Evolutionary conservation across 2,113 vertebrate species (phyloP).

Genomic region (Orcinus orca): DNA sequence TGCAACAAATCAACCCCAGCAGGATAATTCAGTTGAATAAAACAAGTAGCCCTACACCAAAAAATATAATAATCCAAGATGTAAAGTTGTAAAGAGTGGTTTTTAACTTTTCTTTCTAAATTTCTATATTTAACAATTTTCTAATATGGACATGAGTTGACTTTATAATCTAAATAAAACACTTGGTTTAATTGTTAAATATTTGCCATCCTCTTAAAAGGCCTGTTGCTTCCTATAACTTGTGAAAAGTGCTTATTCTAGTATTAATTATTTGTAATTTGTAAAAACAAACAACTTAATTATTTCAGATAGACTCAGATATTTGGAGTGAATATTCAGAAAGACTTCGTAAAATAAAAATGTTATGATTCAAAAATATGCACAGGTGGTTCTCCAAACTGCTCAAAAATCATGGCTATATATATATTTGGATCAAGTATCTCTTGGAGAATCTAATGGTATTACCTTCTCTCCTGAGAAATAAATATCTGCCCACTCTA

Average conservation of each 20-base stretch:
- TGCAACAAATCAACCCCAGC: background rate
- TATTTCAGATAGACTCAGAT: background rate
- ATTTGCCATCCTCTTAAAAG: background rate
- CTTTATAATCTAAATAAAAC: background rate
- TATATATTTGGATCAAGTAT: background rate
- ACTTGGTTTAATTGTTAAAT: background rate
- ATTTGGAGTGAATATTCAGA: background rate
- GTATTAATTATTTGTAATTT: background rate
- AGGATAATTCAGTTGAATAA: background rate
- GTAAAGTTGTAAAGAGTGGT: background rate
- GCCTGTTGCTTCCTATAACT: background rate
- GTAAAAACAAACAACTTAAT: background rate
- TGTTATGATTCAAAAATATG: background rate
- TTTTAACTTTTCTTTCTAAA: background rate
- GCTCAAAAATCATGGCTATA: background rate
- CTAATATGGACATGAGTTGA: background rate
- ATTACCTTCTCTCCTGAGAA: background rate
- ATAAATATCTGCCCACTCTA: background rate
- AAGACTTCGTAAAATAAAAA: background rate
- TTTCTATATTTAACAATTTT: background rate
- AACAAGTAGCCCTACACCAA: background rate
- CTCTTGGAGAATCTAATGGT: background rate
- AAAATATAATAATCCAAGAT: background rate
- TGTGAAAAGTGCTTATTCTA: background rate
- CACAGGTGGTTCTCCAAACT: background rate